Base-by-base conservation (phyloP, 53 echinoderm and acorn worm genomes). In the Holothuria scabra region DNA sequence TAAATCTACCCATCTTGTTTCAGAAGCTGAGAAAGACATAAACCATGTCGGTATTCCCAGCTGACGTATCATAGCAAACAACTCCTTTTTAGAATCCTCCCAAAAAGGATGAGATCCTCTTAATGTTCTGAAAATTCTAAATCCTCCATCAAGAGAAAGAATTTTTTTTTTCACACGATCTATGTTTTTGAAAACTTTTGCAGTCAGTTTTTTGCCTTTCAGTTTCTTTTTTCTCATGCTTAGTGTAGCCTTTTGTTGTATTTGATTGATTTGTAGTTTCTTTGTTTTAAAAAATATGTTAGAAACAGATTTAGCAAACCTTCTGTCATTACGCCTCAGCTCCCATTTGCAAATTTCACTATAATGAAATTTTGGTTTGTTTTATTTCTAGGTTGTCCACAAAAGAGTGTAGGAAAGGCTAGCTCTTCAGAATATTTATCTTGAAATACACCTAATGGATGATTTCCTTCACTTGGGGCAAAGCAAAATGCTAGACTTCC, bases 21-120 rank as follows among this genome's bases (percentile, higher is more conserved):
- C 90, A 30, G 86, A 86, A 24, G 86, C 65, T 24, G 90, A 90
- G 25, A 90, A 66, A 14, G 83, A 65, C 24, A 86, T 66, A 55
- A 90, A 90, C 83, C 86, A 90, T 65, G 90, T 90, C 44, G 84
- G 90, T 35, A 90, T 26, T 52, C 86, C 83, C 9, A 90, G 32
- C 24, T 90, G 90, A 18, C 86, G 57, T 16, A 90, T 66, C 86
- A 86, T 86, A 18, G 90, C 90, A 86, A 90, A 90, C 12, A 75
- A 32, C 19, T 90, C 83, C 64, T 83, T 88, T 35, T 88, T 69
- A 18, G 59, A 28, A 6, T 83, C 72, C 82, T 83, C 72, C 46
- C 57, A 66, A 35, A 83, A 83, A 52, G 83, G 83, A 19, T n/a
- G 83, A 24, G 83, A 83, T 37, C 61, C 72, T 30, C 83, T 66